Conservation (phyloP, 1,140 invertebrate species). For the Listronotus oregonensis region DNA sequence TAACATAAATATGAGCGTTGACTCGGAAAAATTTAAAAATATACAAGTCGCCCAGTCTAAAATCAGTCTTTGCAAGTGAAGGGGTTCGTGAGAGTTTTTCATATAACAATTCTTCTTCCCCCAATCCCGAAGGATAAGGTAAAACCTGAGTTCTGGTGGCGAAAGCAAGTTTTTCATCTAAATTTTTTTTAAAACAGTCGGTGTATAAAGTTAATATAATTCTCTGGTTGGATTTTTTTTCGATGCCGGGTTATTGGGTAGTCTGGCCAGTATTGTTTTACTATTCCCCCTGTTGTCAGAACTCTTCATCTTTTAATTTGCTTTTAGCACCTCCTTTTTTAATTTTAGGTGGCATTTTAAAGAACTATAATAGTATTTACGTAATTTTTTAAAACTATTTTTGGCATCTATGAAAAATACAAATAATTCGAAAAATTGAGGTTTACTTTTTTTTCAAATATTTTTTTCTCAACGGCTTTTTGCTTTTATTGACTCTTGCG, state of each 20-base stretch:
- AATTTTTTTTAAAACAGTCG: slow-evolving; percentile 12
- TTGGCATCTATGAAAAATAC: no score
- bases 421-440: no score
- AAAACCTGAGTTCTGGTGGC: neutral
- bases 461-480: no score
- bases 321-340: slow-evolving; percentile 5
- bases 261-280: slow-evolving; percentile 21
- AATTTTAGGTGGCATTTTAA: slow-evolving; percentile 12
- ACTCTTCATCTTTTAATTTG: slow-evolving; percentile 8
- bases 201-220: slow-evolving; percentile 20
- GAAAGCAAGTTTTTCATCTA: slow-evolving; percentile 14
- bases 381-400: no score
- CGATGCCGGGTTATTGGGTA: slow-evolving; percentile 2
- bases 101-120: slow-evolving; percentile 17
- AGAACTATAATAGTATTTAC: no score
- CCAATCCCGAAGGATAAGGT: neutral
- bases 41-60: slow-evolving; percentile 25
- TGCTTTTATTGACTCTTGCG: no score
- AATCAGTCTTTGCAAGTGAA: slow-evolving; percentile 1
- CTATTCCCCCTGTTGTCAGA: neutral
- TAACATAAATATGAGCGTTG: slow-evolving; percentile 12
- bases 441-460: no score
- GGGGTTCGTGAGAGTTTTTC: slow-evolving; percentile 15
- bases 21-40: slow-evolving; percentile 15
- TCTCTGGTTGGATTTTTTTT: slow-evolving; percentile 18